A percentile compares a stretch with the other conserved stretches of the same genome.
phyloP scores from a whole-genome alignment of 2,888 invertebrate species.

The Rosalia funebris region DNA sequence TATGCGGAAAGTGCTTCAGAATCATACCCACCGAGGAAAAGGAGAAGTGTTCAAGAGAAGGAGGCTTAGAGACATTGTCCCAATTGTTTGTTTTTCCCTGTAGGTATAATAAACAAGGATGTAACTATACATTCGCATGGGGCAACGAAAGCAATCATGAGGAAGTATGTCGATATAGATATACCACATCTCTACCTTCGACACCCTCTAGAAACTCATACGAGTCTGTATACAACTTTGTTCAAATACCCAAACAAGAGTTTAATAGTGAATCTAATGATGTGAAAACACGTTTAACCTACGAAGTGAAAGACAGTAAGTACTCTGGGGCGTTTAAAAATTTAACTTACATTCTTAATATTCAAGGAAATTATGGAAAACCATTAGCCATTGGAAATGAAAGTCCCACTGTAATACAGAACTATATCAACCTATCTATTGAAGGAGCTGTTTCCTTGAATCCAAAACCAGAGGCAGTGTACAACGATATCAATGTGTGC shows the following conservation, averaged over 20 bases:
- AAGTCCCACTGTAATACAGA: neutral
- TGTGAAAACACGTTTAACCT: conserved; percentile 28
- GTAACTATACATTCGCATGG: conserved; percentile 46
- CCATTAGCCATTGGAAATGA: conserved; percentile 19
- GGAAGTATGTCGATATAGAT: conserved; percentile 46
- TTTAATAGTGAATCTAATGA: conserved; percentile 28
- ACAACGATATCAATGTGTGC: conserved; percentile 33
- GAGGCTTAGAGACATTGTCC: conserved; percentile 50
- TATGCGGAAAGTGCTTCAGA: conserved; percentile 55
- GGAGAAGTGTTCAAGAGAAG: conserved; percentile 47
- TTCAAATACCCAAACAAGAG: conserved; percentile 6
- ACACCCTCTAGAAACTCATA: conserved; percentile 20
- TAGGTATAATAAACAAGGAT: conserved; percentile 45
- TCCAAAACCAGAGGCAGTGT: conserved; percentile 33
- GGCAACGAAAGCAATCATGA: conserved; percentile 51
- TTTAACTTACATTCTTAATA: conserved; percentile 35
- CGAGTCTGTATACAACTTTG: neutral
- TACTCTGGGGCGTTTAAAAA: conserved; percentile 27
- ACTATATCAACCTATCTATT: conserved; percentile 34
- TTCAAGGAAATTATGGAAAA: conserved; percentile 40
- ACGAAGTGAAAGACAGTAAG: conserved; percentile 36
- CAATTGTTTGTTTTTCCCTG: conserved; percentile 53
- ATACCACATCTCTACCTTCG: conserved; percentile 32
- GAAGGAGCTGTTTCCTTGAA: conserved; percentile 39
- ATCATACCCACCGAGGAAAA: conserved; percentile 50